These are phyloP conservation scores for Pegoplata infirma DNA, from an alignment of 2,888 invertebrate species.

Conservation along the genomic window DNA sequence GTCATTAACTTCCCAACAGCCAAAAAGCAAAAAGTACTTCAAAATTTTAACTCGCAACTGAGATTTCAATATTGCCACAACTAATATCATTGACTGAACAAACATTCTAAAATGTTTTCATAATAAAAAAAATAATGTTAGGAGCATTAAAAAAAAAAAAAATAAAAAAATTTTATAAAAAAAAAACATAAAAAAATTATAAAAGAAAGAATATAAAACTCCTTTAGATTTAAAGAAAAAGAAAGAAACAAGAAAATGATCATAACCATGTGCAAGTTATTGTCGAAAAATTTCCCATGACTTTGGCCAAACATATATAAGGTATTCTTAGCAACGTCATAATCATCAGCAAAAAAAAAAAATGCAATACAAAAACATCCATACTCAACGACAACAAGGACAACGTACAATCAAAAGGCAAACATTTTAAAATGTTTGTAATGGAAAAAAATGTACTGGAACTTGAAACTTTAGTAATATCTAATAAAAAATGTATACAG, in stretches of 20 bases:
- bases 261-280: neutral
- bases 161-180: neutral
- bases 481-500: too few relatives aligned
- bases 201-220: neutral
- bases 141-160: too few relatives aligned
- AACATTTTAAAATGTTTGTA: neutral
- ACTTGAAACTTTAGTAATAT: too few relatives aligned
- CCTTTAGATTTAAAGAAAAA: neutral
- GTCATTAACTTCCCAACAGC: neutral
- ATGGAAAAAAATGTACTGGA: too few relatives aligned
- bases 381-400: neutral
- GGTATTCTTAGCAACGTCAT: too few relatives aligned
- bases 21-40: neutral
- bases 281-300: neutral
- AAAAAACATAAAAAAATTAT: neutral
- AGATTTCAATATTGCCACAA: neutral
- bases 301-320: neutral
- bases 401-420: neutral
- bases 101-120: neutral
- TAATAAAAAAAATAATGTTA: too few relatives aligned
- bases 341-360: neutral
- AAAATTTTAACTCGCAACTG: neutral
- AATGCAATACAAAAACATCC: neutral
- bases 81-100: neutral
- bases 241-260: neutral